Evolutionary conservation across 2,113 vertebrate species (phyloP), one percentile per base, ranked within the genome.

Genomic region (Prionailurus bengalensis): DNA sequence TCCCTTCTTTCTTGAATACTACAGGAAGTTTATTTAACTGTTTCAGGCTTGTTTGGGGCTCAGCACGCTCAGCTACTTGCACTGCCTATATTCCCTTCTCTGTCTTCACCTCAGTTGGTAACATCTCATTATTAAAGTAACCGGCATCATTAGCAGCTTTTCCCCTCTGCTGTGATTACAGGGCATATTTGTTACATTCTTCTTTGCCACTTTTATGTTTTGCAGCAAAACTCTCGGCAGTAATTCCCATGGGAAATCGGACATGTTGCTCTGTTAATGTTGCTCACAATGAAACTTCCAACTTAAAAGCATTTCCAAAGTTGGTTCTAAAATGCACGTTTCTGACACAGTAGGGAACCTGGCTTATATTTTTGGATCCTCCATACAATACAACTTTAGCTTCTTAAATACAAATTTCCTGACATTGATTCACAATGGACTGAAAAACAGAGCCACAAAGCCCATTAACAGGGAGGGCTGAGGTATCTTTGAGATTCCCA

Each of bases 401-500:
- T 5, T 99, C 99, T 66, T 98, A 99, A 2, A 99, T 98, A 93
- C 99, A 99, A 70, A 99, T 99, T 98, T 99, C 99, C 99, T 99
- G 99, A 89, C 99, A 99, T 16, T 99, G 99, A 23, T 73, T 99
- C 96, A 99, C 98, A 84, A 99, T 99, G 91, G 99, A 99, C 66
- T 99, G 99, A 98, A 99, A 99, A 76, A 99, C 99, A 83, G 99
- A 99, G 39, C 99, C 99, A 96, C 99, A 99, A 48, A 99, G 99
- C 4, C 99, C 99, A 98, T 99, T 99, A 86, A 99, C 98, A 4
- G 99, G 99, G 90, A 99, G 99, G 71, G 99, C 99, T 11, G 99
- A 99, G 14, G 99, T 99, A 2, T 99, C 97, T 84, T 36, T 0
- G 99, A 99, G 33, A 99, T 98, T 1, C 99, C 99, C 53, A 99